A percentile compares a stretch with the other conserved stretches of the same genome.
Evolutionary conservation across 2,113 vertebrate species (phyloP).

Genomic region (Lucifuga dentata): DNA sequence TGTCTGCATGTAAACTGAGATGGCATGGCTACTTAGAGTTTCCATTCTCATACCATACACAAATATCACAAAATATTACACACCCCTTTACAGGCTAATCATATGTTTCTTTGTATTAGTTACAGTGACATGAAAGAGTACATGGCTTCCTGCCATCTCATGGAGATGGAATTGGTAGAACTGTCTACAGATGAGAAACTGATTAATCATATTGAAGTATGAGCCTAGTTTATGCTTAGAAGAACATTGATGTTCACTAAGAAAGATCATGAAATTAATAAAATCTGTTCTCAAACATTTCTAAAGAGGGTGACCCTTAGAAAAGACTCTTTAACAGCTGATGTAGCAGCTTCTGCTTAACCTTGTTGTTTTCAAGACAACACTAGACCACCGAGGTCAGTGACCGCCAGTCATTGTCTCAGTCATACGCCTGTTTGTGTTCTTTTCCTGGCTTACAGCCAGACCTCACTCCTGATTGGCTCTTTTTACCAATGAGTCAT

Average conservation of each 20-base stretch:
- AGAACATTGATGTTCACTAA: too few relatives aligned
- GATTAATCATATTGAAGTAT: not conserved
- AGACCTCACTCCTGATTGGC: constrained; percentile 42
- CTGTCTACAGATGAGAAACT: not conserved
- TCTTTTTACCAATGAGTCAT: constrained; percentile 62
- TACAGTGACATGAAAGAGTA: not conserved
- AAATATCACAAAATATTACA: constrained; percentile 12
- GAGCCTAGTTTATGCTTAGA: not conserved
- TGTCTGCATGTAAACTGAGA: not conserved
- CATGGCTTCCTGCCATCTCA: constrained; percentile 11
- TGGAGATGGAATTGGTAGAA: not conserved
- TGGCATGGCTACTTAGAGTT: constrained; percentile 19
- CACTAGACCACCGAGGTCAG: constrained; percentile 27
- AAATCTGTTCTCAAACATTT: not conserved
- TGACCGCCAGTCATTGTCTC: constrained; percentile 20
- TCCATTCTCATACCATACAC: not conserved
- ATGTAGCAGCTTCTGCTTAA: not conserved
- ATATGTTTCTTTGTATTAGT: constrained; percentile 2
- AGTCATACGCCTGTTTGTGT: constrained; percentile 37
- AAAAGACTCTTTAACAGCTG: not conserved
- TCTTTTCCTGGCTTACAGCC: constrained; percentile 47
- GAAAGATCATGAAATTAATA: too few relatives aligned
- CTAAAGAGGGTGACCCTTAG: not conserved
- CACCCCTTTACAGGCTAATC: constrained; percentile 52
- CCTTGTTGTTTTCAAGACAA: constrained; percentile 3